Percentiles rank a stretch among this genome's conserved stretches.
Conservation (phyloP, 2,797 vertebrate species). For the Sebastes minor region DNA sequence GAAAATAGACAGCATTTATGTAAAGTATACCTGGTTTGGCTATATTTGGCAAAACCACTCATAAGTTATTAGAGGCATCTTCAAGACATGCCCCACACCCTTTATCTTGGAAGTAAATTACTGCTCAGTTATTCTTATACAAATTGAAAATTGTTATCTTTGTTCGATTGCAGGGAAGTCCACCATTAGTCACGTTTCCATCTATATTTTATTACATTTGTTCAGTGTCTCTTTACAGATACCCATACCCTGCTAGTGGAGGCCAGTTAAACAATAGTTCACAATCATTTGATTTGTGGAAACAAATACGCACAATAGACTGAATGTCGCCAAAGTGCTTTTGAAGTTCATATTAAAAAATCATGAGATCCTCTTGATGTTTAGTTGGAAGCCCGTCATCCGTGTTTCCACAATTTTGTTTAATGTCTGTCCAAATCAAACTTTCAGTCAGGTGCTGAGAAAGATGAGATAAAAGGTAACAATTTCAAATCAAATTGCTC, state of each 20-base stretch:
- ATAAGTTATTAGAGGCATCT: neutral
- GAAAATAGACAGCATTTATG: neutral
- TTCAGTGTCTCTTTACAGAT: conserved; percentile 31
- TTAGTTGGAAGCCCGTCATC: conserved; percentile 63
- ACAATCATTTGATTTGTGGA: conserved; percentile 58
- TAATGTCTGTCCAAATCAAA: conserved; percentile 78
- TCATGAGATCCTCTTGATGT: conserved; percentile 69
- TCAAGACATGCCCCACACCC: neutral
- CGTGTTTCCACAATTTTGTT: conserved; percentile 68
- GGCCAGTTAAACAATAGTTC: conserved; percentile 44
- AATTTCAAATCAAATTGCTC: conserved; percentile 39
- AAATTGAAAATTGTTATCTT: conserved; percentile 37
- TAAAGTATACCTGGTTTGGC: neutral
- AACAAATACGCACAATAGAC: conserved; percentile 46
- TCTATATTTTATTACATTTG: conserved; percentile 48
- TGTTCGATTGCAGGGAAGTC: conserved; percentile 5
- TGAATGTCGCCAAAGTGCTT: conserved; percentile 67
- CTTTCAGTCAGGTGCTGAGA: conserved; percentile 42
- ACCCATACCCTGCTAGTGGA: conserved; percentile 8
- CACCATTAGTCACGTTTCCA: conserved; percentile 39
- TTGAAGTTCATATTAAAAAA: conserved; percentile 76
- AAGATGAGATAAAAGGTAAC: conserved; percentile 28
- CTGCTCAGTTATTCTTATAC: neutral
- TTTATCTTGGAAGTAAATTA: neutral
- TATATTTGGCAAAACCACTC: neutral